Evolutionary conservation across 2,797 vertebrate genomes (phyloP).

Genomic region (Acanthurus lineatus): DNA sequence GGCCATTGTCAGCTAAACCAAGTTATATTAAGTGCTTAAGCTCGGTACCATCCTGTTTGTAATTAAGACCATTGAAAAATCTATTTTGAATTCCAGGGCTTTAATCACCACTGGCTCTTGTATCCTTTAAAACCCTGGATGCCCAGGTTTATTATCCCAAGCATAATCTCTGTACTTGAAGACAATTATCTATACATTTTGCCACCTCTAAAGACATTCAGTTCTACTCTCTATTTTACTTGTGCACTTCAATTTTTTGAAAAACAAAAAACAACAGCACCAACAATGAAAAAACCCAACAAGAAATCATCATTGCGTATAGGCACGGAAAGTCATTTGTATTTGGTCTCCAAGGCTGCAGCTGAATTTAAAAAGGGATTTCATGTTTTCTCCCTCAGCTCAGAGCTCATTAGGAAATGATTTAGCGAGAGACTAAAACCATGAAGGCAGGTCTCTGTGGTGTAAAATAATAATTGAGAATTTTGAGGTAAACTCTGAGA

Average conservation of each 20-base stretch:
- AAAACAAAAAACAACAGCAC: conserved; percentile 27
- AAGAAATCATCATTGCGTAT: conserved; percentile 25
- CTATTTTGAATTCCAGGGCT: conserved; percentile 20
- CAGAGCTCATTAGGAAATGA: conserved; percentile 70
- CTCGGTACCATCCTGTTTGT: conserved; percentile 33
- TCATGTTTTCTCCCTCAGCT: conserved; percentile 57
- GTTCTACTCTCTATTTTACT: conserved; percentile 4
- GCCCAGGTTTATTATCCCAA: conserved; percentile 7
- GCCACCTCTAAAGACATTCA: conserved; percentile 2
- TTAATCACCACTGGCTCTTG: conserved; percentile 25
- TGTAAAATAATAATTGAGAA: conserved; percentile 61
- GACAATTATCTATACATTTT: conserved; percentile 21
- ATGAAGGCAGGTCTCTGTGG: conserved; percentile 51
- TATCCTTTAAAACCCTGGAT: not conserved
- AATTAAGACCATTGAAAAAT: conserved; percentile 55
- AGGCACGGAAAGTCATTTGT: conserved; percentile 50
- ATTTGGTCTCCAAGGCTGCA: conserved; percentile 59
- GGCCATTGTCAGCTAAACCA: conserved; percentile 61
- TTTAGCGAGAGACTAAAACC: conserved; percentile 49
- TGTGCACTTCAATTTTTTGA: conserved; percentile 17
- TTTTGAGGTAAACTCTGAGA: conserved; percentile 51
- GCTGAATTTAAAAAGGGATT: conserved; percentile 53
- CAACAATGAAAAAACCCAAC: not conserved
- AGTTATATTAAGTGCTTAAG: conserved; percentile 57
- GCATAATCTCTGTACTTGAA: conserved; percentile 1